Percentiles rank a stretch among this genome's conserved stretches.
Evolutionary conservation across 2,113 vertebrate species (phyloP).

Genomic region (Centrocercus urophasianus): DNA sequence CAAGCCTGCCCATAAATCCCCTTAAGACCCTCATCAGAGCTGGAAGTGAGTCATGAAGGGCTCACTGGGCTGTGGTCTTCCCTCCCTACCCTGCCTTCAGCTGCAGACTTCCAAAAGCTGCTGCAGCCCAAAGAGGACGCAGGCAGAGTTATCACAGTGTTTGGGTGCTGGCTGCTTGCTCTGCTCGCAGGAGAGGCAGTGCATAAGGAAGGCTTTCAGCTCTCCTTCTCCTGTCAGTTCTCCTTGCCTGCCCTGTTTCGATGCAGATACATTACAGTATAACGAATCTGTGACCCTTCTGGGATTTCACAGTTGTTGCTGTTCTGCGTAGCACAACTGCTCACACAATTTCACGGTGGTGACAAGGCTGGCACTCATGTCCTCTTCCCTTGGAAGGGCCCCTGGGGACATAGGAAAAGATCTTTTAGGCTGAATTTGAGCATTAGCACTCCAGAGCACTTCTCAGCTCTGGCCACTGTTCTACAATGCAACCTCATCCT

Average conservation of each 20-base stretch:
- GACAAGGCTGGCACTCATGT: not conserved
- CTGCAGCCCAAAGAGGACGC: not conserved
- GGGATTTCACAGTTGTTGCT: slow-evolving; percentile 32
- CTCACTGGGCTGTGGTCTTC: not conserved
- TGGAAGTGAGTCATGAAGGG: not conserved
- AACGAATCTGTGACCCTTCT: not conserved
- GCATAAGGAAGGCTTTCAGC: not conserved
- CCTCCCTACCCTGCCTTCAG: not conserved
- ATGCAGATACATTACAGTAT: slow-evolving; percentile 33
- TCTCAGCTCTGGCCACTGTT: not conserved
- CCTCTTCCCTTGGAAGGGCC: not conserved
- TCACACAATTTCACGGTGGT: slow-evolving; percentile 11
- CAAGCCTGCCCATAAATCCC: not conserved
- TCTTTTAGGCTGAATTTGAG: not conserved
- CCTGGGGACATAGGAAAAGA: not conserved
- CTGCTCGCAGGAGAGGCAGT: not conserved
- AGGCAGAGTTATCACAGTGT: not conserved
- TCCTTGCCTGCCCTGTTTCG: not conserved
- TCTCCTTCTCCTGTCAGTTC: not conserved
- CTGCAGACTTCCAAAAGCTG: not conserved
- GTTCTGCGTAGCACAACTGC: not conserved
- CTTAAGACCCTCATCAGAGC: not conserved
- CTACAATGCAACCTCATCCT: not conserved
- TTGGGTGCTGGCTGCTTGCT: not conserved
- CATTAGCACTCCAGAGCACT: not conserved